Base-by-base conservation (phyloP, 2,797 vertebrate genomes). In the Remorina albescens region DNA sequence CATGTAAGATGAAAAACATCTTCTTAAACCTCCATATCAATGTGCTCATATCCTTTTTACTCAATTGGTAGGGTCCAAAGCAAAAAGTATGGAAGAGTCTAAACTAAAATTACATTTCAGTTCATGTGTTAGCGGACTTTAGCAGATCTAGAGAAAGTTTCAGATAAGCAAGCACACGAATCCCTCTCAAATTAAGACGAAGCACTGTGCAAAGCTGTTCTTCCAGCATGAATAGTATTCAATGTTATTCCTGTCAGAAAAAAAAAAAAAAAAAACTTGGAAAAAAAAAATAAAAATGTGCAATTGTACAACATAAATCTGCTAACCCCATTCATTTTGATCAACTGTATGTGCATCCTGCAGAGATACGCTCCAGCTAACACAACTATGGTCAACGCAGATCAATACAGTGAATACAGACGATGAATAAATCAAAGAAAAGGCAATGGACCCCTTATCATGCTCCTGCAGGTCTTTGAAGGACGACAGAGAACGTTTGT, bases 401-500 rank as follows among this genome's bases (percentile, higher is more conserved):
- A 73, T n/a, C 54, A 39, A 26, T 36, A 11, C 10, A 65, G 34
- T 28, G 57, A 69, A 44, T 46, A 49, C 21, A 41, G 5, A 26
- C 21, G 10, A 46, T 1, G 25, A 39, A 26, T 3, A 44, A 42
- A 44, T n/a, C 11, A 32, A 19, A 53, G 26, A 21, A 47, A 41
- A 81, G 76, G 51, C 59, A 64, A 68, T 73, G 74, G 86, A 89
- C 78, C 80, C 86, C 85, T 84, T 85, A 91, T 83, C 65, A 8
- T 50, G 78, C 51, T 66, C 53, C 63, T 41, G 62, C 66, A 74
- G 59, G 70, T 78, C 74, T 80, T 55, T 60, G 78, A 86, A 58
- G 77, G 73, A 82, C 57, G 74, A 76, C 84, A 84, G 71, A 82
- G 51, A 57, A 67, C 16, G 57, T 50, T 61, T 89, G 90, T 93